Percentiles rank a stretch among this genome's conserved stretches.
These are phyloP conservation scores for Elymnias hypermnestra DNA, from an alignment of 1,140 invertebrate genomes.

Conservation along the genomic window DNA sequence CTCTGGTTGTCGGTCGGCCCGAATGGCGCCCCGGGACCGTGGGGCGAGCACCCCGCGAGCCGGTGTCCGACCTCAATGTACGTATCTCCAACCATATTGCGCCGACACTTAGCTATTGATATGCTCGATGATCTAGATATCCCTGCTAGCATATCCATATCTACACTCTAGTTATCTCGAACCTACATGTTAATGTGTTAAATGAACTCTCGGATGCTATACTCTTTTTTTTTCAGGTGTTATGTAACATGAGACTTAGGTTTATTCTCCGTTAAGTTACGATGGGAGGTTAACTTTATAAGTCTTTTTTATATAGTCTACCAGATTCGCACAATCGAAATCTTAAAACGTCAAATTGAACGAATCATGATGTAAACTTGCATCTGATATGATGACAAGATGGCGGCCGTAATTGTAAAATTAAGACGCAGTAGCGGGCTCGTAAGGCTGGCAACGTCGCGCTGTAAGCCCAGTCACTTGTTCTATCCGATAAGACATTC, in stretches of 20 bases:
- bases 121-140: slow-evolving; percentile 38
- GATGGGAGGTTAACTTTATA: not conserved
- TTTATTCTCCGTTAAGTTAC: not conserved
- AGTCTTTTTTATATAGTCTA: not conserved
- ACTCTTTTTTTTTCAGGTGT: slow-evolving; percentile 29
- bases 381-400: slow-evolving; percentile 52
- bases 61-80: slow-evolving; percentile 59
- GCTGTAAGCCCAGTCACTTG: slow-evolving; percentile 42
- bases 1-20: slow-evolving; percentile 60
- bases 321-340: no score
- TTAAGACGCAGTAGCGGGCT: slow-evolving; percentile 62
- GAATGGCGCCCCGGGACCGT: slow-evolving; percentile 50
- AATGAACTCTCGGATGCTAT: slow-evolving; percentile 29
- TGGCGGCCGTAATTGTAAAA: slow-evolving; percentile 55
- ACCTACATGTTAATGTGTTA: slow-evolving; percentile 20
- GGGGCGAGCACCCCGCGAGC: slow-evolving; percentile 45
- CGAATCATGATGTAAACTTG: slow-evolving; percentile 14
- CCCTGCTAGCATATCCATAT: slow-evolving; percentile 44
- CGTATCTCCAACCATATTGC: slow-evolving; percentile 67
- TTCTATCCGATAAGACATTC: slow-evolving; percentile 67
- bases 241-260: slow-evolving; percentile 21
- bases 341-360: slow-evolving; percentile 3
- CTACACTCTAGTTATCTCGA: slow-evolving; percentile 31
- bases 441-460: slow-evolving; percentile 67
- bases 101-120: slow-evolving; percentile 64